Percentiles rank a stretch among this genome's conserved stretches.
phyloP scores from a whole-genome alignment of 2,797 vertebrate genomes.

The Leucoraja ocellata region DNA sequence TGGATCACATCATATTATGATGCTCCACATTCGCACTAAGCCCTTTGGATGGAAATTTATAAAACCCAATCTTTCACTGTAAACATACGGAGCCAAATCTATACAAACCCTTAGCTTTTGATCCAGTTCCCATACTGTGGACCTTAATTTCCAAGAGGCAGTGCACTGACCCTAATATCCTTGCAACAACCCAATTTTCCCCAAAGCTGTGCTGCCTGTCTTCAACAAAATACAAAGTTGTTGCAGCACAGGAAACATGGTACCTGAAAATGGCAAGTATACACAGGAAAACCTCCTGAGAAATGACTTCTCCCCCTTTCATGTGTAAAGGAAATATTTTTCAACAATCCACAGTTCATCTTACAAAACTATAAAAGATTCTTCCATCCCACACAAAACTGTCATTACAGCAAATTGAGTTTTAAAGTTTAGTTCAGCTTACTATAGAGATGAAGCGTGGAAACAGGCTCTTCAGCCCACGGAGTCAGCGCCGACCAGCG shows the following conservation, averaged over 20 bases:
- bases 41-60: neutral
- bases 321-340: neutral
- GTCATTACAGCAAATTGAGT: no score
- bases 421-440: no score
- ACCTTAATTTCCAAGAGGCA: neutral
- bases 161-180: no score
- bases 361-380: neutral
- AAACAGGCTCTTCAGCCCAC: no score
- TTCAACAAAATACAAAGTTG: neutral
- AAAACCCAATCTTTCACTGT: neutral
- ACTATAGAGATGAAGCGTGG: no score
- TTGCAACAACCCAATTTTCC: neutral
- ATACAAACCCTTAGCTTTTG: neutral
- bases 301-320: neutral
- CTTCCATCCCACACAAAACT: no score
- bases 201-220: neutral
- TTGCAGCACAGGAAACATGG: neutral
- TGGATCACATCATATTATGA: neutral
- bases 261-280: neutral
- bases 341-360: neutral
- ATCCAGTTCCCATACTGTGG: neutral
- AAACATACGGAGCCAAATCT: neutral
- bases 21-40: neutral
- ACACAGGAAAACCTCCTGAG: neutral
- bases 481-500: no score